These are phyloP conservation scores for Harpagoxenus sublaevis DNA, from an alignment of 2,888 invertebrate species.

Conservation along the genomic window DNA sequence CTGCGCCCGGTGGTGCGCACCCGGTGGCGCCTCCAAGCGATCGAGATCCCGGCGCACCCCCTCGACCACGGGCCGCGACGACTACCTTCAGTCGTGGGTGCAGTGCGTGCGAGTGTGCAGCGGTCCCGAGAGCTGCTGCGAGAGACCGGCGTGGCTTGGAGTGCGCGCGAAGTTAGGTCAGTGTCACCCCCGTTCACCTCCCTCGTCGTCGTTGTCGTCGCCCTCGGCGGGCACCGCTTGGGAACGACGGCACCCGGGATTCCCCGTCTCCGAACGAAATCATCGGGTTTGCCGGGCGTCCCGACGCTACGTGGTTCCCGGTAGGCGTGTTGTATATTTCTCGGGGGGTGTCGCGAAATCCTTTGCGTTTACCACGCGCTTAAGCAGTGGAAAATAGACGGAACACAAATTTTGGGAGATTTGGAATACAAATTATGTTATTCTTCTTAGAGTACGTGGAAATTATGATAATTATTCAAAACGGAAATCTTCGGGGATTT, in stretches of 20 bases:
- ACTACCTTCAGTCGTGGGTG: conserved; percentile 76
- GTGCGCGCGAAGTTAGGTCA: conserved; percentile 83
- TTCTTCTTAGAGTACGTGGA: neutral
- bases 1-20: conserved; percentile 59
- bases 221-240: conserved; percentile 13
- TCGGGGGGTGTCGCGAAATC: neutral
- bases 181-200: conserved; percentile 65
- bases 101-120: conserved; percentile 85
- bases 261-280: neutral
- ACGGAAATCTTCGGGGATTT: neutral
- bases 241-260: neutral
- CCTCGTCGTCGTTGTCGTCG: neutral
- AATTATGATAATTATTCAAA: neutral
- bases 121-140: conserved; percentile 79
- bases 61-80: conserved; percentile 48
- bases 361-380: neutral
- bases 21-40: conserved; percentile 77
- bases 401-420: neutral
- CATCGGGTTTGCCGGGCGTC: neutral
- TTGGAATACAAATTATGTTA: neutral
- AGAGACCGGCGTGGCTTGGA: conserved; percentile 73
- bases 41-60: conserved; percentile 65
- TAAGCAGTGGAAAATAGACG: neutral
- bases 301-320: neutral
- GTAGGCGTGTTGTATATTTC: conserved; percentile 19